Percentiles rank a stretch among this genome's conserved stretches.
Conservation (phyloP, 2,888 invertebrate species). For the Synanthedon andrenaeformis region DNA sequence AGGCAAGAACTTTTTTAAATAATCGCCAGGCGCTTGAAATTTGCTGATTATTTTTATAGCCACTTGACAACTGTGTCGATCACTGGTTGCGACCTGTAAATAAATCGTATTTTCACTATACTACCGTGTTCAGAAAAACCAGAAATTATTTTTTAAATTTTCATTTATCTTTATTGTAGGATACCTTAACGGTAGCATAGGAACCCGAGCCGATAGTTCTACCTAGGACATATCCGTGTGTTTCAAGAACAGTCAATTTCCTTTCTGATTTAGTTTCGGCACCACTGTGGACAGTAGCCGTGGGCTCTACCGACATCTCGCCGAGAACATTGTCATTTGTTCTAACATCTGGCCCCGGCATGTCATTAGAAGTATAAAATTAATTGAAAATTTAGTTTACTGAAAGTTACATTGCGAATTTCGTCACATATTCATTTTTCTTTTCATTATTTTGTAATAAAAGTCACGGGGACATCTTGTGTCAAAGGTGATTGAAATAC, state of each 20-base stretch:
- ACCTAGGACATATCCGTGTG: constrained; percentile 81
- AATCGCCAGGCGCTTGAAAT: constrained; percentile 84
- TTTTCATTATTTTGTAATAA: constrained; percentile 34
- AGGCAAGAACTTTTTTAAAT: constrained; percentile 82
- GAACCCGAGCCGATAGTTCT: constrained; percentile 85
- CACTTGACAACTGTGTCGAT: constrained; percentile 78
- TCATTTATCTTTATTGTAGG: not conserved
- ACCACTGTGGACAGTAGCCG: constrained; percentile 54
- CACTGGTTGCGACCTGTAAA: constrained; percentile 77
- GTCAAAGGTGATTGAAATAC: constrained; percentile 26
- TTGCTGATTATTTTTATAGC: constrained; percentile 89
- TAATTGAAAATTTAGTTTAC: constrained; percentile 19
- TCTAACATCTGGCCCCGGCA: constrained; percentile 66
- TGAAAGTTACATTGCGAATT: constrained; percentile 52
- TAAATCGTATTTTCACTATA: not conserved
- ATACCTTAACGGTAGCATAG: constrained; percentile 84
- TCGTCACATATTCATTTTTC: constrained; percentile 43
- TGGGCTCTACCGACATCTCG: constrained; percentile 60
- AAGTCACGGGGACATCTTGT: constrained; percentile 52
- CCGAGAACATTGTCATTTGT: constrained; percentile 63
- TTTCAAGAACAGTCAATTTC: constrained; percentile 77
- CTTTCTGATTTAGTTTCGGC: constrained; percentile 53
- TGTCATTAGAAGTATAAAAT: constrained; percentile 30
- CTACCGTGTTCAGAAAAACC: not conserved
- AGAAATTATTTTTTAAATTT: not conserved